Base-by-base conservation (phyloP, 2,113 vertebrate genomes). In the Ochotona princeps region DNA sequence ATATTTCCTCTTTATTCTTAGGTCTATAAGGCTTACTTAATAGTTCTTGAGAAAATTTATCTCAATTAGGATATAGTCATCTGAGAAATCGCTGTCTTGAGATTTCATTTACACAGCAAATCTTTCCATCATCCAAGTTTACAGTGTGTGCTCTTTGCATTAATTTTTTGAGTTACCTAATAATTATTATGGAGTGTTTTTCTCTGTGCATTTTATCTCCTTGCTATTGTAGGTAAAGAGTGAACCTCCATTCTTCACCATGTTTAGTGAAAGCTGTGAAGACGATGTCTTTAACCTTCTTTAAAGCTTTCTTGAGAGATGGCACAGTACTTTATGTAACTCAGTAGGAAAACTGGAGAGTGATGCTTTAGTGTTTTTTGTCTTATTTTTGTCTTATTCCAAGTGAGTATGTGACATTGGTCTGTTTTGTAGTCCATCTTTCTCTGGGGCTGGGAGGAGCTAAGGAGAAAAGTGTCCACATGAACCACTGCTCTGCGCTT, bases 401-500 rank as follows among this genome's bases (percentile, higher is more conserved):
- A 76, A 79, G 47, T 61, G 6, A 82, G 8, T 57, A 30, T 63
- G 26, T 32, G 21, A 57, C 21, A 21, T 87, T 90, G 67, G n/a
- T 81, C 65, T 86, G 7, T 54, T 9, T 69, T 93, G 21, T 67
- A 17, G 11, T 66, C 32, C 21, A 89, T 78, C 12, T 60, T 61
- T 76, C 51, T 80, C 32, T 9, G 25, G 66, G 80, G 4, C 38
- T 75, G 35, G 12, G 66, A 75, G 15, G 83, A 89, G 67, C 73
- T 83, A 69, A 63, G 32, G 35, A 90, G 38, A 57, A 89, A 81
- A 82, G 8, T 72, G n/a, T 76, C 75, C 32, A 94, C 38, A 57
- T 73, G 47, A 82, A 85, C 20, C 78, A n/a, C 67, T 78, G 49
- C 57, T 66, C 20, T 69, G 79, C n/a, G 61, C 57, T 63, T 73